Percentiles rank a stretch among this genome's conserved stretches.
phyloP scores from a whole-genome alignment of 2,797 vertebrate species.

The Chaetophractus vellerosus region DNA sequence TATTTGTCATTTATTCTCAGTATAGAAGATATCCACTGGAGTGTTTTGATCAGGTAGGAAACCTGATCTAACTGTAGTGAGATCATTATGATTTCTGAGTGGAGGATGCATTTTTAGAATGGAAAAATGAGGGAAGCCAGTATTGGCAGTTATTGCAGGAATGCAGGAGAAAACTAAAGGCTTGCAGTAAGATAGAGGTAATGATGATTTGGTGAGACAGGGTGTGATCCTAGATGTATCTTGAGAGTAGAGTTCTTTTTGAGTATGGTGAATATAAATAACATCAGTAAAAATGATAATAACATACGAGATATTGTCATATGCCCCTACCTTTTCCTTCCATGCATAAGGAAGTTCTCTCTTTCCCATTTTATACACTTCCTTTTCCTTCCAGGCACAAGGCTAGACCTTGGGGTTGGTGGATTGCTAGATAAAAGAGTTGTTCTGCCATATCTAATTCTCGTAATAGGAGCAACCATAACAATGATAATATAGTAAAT shows the following conservation, averaged over 20 bases:
- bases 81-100: neutral
- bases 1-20: neutral
- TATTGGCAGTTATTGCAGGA: neutral
- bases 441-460: neutral
- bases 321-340: neutral
- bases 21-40: neutral
- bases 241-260: neutral
- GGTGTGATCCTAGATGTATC: neutral
- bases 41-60: neutral
- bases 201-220: neutral
- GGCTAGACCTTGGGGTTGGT: neutral
- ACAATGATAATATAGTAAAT: neutral
- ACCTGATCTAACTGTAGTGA: neutral
- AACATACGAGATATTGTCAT: neutral
- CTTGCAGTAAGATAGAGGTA: neutral
- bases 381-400: neutral
- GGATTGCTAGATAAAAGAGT: too few relatives aligned
- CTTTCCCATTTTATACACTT: neutral
- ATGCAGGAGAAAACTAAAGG: neutral
- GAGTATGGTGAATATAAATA: neutral
- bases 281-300: neutral
- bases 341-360: neutral
- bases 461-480: neutral
- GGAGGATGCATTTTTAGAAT: constrained; percentile 9
- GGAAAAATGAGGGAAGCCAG: neutral